Evolutionary conservation across 2,113 vertebrate species (phyloP).

Genomic region (Neotoma lepida): DNA sequence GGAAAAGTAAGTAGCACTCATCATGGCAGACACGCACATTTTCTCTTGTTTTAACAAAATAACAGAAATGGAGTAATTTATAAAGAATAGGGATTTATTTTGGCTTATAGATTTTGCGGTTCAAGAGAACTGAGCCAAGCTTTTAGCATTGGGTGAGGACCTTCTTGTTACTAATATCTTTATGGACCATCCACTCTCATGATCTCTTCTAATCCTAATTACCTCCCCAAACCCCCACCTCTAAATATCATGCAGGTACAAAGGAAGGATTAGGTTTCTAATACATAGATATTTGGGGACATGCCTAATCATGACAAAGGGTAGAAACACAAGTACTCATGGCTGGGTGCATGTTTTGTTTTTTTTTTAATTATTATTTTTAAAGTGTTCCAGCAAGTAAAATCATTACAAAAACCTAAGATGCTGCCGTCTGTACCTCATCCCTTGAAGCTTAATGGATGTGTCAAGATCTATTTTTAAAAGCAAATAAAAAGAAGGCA

Average conservation of each 20-base stretch:
- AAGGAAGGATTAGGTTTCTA: neutral
- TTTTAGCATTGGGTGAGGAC: too few species aligned
- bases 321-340: neutral
- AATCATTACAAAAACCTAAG: neutral
- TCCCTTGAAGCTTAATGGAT: constrained; percentile 29
- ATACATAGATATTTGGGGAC: neutral
- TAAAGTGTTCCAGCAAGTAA: neutral
- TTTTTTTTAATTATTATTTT: neutral
- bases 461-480: constrained; percentile 26
- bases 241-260: neutral
- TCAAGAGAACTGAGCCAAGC: neutral
- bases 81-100: neutral
- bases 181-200: neutral
- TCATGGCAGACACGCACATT: neutral
- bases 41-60: neutral
- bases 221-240: neutral
- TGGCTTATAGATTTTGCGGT: neutral
- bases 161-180: neutral
- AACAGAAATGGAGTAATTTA: neutral
- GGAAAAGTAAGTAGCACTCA: neutral
- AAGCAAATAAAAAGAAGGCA: constrained; percentile 49
- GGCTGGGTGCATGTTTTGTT: neutral
- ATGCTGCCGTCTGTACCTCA: neutral
- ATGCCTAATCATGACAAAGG: neutral
- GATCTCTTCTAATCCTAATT: neutral